Conservation (phyloP, 2,797 vertebrate species). For the Acanthurus lineatus region DNA sequence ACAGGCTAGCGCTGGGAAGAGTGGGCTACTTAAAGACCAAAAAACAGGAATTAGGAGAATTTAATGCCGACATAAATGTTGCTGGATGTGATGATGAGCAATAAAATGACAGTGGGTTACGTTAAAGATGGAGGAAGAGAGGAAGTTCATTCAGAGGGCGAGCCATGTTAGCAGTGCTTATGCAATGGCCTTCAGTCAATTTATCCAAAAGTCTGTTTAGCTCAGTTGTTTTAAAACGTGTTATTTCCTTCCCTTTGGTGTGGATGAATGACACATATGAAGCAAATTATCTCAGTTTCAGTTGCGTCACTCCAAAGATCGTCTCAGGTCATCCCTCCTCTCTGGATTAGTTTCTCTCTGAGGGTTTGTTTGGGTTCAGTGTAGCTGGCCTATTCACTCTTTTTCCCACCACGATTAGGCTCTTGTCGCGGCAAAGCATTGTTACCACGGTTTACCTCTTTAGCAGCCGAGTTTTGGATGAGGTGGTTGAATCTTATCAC, state of each 20-base stretch:
- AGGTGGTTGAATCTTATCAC: conserved; percentile 84
- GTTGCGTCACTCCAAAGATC: conserved; percentile 4
- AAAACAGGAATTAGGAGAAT: neutral
- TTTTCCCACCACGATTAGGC: conserved; percentile 71
- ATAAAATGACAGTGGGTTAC: too few species aligned
- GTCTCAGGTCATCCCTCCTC: neutral
- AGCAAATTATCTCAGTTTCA: conserved; percentile 15
- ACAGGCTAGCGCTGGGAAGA: conserved; percentile 6
- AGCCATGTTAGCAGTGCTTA: conserved; percentile 7
- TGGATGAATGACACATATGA: neutral
- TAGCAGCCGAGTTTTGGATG: conserved; percentile 79
- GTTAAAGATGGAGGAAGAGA: neutral
- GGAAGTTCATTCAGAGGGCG: neutral
- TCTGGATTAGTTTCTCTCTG: conserved; percentile 69
- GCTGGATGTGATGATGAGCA: rapidly evolving
- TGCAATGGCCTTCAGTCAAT: conserved; percentile 40
- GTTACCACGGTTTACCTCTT: conserved; percentile 82
- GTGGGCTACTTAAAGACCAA: neutral
- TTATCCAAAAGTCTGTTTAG: neutral
- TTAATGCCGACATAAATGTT: neutral
- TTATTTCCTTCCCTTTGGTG: rapidly evolving
- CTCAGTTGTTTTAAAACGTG: neutral
- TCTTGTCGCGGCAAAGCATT: conserved; percentile 81
- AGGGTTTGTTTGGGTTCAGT: conserved; percentile 76
- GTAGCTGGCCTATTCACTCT: conserved; percentile 77